A percentile compares a stretch with the other conserved stretches of the same genome.
These are phyloP conservation scores for Cataglyphis livida DNA, from an alignment of 2,888 invertebrate genomes.

Conservation along the genomic window DNA sequence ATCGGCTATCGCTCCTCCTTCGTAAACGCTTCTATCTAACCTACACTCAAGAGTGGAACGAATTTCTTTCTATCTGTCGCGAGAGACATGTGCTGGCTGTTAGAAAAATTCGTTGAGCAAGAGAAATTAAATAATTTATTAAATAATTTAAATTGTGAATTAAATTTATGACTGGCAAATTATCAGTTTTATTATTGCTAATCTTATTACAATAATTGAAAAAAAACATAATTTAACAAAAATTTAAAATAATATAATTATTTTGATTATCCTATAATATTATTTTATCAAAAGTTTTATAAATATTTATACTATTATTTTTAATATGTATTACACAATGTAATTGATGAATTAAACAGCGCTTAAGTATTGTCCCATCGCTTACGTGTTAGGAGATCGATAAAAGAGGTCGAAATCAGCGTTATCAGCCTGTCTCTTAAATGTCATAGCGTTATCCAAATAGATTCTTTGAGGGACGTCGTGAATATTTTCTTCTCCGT, in stretches of 20 bases:
- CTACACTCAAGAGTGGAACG: conserved; percentile 22
- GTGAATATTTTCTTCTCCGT: background rate
- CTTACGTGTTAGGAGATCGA: conserved; percentile 42
- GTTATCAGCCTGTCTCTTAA: conserved; percentile 57
- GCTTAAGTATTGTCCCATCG: background rate
- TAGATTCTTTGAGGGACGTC: conserved; percentile 51
- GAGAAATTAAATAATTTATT: background rate
- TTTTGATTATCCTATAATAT: background rate
- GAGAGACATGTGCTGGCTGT: background rate
- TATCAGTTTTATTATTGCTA: background rate
- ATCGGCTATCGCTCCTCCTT: conserved; percentile 45
- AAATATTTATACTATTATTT: background rate
- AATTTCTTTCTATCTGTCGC: conserved; percentile 16
- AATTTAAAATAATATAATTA: background rate
- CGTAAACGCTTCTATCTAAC: conserved; percentile 35
- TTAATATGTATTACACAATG: background rate
- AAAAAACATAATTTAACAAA: background rate
- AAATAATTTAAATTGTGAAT: background rate
- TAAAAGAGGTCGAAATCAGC: conserved; percentile 30
- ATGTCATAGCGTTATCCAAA: conserved; percentile 60
- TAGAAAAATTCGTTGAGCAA: conserved; percentile 9
- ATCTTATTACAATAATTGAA: background rate
- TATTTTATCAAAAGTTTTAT: background rate
- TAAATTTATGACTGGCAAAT: background rate
- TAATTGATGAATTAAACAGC: background rate